Percentiles rank a stretch among this genome's conserved stretches.
These are phyloP conservation scores for Luidia sarsii DNA, from an alignment of 53 echinoderm and acorn worm genomes.

Conservation along the genomic window DNA sequence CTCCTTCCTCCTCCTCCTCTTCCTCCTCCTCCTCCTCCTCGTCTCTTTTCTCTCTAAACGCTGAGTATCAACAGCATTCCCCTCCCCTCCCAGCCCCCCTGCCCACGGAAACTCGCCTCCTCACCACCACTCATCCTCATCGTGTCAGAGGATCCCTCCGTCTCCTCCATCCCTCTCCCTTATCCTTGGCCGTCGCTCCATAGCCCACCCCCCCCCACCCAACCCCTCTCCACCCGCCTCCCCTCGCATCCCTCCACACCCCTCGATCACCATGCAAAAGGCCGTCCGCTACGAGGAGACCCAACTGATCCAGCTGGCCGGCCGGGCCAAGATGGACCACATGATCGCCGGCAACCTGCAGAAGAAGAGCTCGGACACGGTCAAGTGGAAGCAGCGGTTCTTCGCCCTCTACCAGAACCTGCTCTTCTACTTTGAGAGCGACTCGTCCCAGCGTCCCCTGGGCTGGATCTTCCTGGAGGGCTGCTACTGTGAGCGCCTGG, in stretches of 20 bases:
- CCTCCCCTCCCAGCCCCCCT: too few relatives aligned
- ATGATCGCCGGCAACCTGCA: conserved; percentile 89
- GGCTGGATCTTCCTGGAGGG: conserved; percentile 89
- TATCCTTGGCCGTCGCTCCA: background rate
- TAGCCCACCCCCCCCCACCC: background rate
- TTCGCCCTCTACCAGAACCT: conserved; percentile 97
- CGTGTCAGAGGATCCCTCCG: background rate
- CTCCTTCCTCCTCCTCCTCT: too few relatives aligned
- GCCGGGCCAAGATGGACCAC: conserved; percentile 86
- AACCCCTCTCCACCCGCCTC: background rate
- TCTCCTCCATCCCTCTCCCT: background rate
- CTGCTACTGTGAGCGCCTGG: conserved; percentile 80
- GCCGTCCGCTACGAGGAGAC: conserved; percentile 85
- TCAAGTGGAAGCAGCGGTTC: conserved; percentile 98
- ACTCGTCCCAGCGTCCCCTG: conserved; percentile 65
- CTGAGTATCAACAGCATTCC: background rate
- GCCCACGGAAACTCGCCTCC: background rate
- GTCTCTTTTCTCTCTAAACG: too few relatives aligned
- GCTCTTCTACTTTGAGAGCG: conserved; percentile 94
- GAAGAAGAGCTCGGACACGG: conserved; percentile 97
- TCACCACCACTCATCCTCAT: background rate
- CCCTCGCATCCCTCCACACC: background rate
- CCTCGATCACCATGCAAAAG: conserved; percentile 83
- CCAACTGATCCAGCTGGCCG: conserved; percentile 79
- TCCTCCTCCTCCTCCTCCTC: background rate